These are phyloP conservation scores for Osmerus eperlanus DNA, from an alignment of 2,113 vertebrate species.

Conservation along the genomic window DNA sequence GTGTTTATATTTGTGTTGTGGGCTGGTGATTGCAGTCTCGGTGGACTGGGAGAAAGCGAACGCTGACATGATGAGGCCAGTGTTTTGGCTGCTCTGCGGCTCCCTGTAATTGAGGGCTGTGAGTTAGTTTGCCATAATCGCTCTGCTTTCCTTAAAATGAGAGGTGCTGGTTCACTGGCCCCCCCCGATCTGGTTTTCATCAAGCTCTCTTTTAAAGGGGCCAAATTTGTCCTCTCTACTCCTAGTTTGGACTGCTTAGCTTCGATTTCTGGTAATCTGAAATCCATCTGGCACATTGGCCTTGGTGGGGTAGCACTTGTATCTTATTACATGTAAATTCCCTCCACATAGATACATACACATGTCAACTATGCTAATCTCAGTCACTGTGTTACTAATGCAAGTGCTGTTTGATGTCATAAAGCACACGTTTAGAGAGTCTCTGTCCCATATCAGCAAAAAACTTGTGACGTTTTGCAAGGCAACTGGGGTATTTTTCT, in stretches of 20 bases:
- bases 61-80: conserved; percentile 42
- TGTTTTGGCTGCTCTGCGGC: conserved; percentile 53
- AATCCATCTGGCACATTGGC: no score
- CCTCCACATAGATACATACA: no score
- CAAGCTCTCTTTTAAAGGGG: no score
- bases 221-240: no score
- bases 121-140: conserved; percentile 40
- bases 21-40: conserved; percentile 65
- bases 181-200: no score
- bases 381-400: neutral
- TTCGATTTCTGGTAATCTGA: no score
- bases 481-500: conserved; percentile 53
- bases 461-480: conserved; percentile 36
- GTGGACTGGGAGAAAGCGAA: conserved; percentile 46
- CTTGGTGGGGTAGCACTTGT: no score
- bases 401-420: conserved; percentile 4
- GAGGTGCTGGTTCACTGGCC: neutral
- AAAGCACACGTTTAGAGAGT: conserved; percentile 27
- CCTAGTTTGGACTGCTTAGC: no score
- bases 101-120: conserved; percentile 50
- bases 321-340: no score
- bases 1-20: conserved; percentile 73
- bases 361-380: no score
- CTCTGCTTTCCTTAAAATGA: conserved; percentile 39
- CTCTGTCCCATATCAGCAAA: conserved; percentile 46